phyloP scores from a whole-genome alignment of 1,140 invertebrate species.

The Brachionus rotundiformis region DNA sequence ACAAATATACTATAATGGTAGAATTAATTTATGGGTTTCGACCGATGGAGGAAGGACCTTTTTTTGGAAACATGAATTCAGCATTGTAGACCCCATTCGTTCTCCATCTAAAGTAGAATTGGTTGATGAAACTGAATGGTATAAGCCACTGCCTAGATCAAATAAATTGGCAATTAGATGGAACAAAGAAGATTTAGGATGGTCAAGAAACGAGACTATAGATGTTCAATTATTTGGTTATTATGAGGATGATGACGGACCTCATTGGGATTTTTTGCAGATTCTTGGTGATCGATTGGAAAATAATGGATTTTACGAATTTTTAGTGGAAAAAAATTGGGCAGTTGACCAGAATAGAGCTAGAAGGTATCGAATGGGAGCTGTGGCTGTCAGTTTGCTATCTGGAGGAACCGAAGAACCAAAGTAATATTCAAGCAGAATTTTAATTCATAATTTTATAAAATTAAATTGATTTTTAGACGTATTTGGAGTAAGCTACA shows the following conservation, averaged over 20 bases:
- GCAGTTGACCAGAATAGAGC: constrained; percentile 50
- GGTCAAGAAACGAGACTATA: constrained; percentile 39
- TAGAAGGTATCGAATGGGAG: constrained; percentile 46
- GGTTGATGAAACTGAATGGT: constrained; percentile 34
- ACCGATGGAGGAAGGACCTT: constrained; percentile 44
- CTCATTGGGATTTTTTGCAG: constrained; percentile 47
- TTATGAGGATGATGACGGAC: constrained; percentile 52
- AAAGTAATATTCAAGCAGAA: neutral
- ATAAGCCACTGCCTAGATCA: neutral
- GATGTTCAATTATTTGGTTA: constrained; percentile 52
- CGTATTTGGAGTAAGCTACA: constrained; percentile 37
- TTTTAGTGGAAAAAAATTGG: constrained; percentile 47
- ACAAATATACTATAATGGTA: constrained; percentile 36
- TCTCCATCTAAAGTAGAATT: constrained; percentile 24
- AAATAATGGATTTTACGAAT: constrained; percentile 50
- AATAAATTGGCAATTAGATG: constrained; percentile 47
- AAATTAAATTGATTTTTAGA: neutral
- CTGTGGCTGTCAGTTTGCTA: constrained; percentile 33
- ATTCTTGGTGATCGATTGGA: neutral
- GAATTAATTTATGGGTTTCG: constrained; percentile 49
- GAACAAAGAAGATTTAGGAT: constrained; percentile 48
- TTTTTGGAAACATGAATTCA: constrained; percentile 46
- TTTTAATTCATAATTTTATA: neutral
- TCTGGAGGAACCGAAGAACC: constrained; percentile 49
- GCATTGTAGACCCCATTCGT: constrained; percentile 47